Conservation (phyloP, 2,797 vertebrate species). For the Rhinella marina region DNA sequence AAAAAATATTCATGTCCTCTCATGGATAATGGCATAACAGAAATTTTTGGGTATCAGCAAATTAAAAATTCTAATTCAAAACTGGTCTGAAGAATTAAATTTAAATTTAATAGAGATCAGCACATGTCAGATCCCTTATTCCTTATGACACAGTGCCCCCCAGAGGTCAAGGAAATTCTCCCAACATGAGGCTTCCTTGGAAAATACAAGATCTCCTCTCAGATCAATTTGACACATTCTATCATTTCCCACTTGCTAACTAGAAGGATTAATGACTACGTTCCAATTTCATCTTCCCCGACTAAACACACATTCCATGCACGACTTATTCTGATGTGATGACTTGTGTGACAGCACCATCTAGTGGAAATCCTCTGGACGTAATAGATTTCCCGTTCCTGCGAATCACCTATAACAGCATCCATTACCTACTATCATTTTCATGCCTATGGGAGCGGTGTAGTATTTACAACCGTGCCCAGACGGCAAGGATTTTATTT, state of each 20-base stretch:
- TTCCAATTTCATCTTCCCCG: constrained; percentile 62
- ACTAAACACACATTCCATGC: constrained; percentile 45
- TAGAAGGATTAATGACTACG: constrained; percentile 63
- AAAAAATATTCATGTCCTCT: constrained; percentile 18
- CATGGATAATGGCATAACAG: constrained; percentile 27
- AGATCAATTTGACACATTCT: constrained; percentile 40
- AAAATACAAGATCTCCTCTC: constrained; percentile 56
- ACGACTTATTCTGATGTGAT: constrained; percentile 59
- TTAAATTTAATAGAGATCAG: constrained; percentile 5
- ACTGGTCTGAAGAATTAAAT: constrained; percentile 24
- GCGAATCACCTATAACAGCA: not conserved
- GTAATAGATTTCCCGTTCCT: not conserved
- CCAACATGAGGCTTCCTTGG: constrained; percentile 18
- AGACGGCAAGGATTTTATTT: not conserved
- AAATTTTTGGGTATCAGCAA: constrained; percentile 35
- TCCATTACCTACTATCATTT: constrained; percentile 26
- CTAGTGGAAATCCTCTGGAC: constrained; percentile 69
- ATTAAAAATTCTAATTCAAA: constrained; percentile 41
- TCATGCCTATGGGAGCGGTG: not conserved
- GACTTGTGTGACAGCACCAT: constrained; percentile 74
- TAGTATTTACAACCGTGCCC: constrained; percentile 2
- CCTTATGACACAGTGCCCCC: constrained; percentile 34
- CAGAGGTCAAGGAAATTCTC: constrained; percentile 44
- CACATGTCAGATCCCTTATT: not conserved
- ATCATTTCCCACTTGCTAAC: constrained; percentile 58